Evolutionary conservation across 2,797 vertebrate genomes (phyloP).

Genomic region (Clarias pachynema): DNA sequence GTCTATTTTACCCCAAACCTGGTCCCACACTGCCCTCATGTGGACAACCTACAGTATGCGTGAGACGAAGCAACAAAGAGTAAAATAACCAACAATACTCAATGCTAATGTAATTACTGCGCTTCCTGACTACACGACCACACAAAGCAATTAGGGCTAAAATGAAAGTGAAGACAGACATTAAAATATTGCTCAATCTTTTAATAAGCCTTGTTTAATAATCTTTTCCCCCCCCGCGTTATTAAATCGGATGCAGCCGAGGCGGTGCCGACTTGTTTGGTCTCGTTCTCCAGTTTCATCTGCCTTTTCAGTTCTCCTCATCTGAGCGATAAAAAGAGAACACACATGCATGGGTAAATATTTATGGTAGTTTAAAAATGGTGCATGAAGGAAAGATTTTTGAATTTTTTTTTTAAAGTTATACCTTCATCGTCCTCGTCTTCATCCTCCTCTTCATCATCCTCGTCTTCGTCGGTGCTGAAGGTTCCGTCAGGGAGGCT

Average conservation of each 20-base stretch:
- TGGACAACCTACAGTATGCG: neutral
- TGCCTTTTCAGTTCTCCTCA: conserved; percentile 50
- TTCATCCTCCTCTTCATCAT: conserved; percentile 93
- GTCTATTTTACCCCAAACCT: neutral
- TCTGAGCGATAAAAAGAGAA: conserved; percentile 26
- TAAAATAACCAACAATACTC: neutral
- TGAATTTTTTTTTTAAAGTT: too few relatives aligned
- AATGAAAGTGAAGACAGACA: neutral
- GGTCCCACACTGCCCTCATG: conserved; percentile 36
- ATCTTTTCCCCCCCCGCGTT: neutral
- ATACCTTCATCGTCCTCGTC: conserved; percentile 87
- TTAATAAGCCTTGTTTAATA: conserved; percentile 37
- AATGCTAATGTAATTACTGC: neutral
- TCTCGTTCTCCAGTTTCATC: conserved; percentile 22
- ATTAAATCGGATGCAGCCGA: neutral
- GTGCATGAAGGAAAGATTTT: neutral
- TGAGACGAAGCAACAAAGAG: neutral
- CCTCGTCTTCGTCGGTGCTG: conserved; percentile 95
- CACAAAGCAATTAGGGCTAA: neutral
- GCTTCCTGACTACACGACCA: neutral
- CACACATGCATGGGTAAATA: neutral
- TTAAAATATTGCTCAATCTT: conserved; percentile 33
- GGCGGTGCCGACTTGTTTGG: conserved; percentile 26
- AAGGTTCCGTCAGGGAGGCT: conserved; percentile 97
- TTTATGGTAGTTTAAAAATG: neutral